phyloP scores from a whole-genome alignment of 2,113 vertebrate genomes.

The Panthera uncia region DNA sequence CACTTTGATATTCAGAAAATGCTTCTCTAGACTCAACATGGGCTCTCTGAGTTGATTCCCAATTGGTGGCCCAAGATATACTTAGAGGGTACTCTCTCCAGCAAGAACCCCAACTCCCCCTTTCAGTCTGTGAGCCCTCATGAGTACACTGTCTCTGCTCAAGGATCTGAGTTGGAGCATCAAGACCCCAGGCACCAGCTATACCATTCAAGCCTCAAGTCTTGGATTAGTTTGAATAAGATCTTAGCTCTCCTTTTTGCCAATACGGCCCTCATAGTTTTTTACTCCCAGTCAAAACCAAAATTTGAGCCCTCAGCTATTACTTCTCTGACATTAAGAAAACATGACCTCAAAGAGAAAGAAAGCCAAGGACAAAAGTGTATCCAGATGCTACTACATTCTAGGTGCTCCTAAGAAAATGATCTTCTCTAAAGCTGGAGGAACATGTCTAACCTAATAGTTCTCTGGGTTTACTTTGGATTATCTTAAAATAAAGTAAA shows the following conservation, averaged over 20 bases:
- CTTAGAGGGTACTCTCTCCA: not conserved
- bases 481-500: not conserved
- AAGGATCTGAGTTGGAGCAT: not conserved
- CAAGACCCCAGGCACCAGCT: not conserved
- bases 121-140: not conserved
- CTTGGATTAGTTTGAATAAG: not conserved
- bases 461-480: not conserved
- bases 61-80: not conserved
- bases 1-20: not conserved
- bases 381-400: not conserved
- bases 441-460: not conserved
- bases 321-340: not conserved
- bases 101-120: not conserved
- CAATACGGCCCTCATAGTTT: not conserved
- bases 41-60: not conserved
- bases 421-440: not conserved
- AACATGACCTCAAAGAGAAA: not conserved
- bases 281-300: not conserved
- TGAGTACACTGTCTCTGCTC: not conserved
- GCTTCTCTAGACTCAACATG: not conserved
- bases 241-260: not conserved
- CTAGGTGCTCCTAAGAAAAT: not conserved
- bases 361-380: not conserved
- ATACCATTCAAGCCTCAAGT: not conserved
- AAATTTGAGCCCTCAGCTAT: not conserved